Conservation (phyloP, 64 coral and sea anemone species). For the Catalaphyllia jardinei region DNA sequence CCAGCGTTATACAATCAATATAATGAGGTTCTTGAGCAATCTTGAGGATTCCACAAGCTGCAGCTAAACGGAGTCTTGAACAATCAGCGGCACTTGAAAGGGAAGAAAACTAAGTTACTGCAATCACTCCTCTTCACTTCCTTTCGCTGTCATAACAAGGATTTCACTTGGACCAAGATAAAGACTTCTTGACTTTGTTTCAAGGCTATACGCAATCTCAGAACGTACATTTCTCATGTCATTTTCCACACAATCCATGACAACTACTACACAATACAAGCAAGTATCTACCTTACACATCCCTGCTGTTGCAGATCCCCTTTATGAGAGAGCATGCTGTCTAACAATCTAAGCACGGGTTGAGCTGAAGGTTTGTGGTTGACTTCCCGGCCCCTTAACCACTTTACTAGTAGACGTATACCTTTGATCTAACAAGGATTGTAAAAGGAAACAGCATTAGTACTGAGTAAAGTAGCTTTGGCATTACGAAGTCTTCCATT, state of each 20-base stretch:
- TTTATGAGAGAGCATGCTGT: slow-evolving; percentile 35
- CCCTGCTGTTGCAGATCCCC: slow-evolving; percentile 69
- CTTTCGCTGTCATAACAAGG: no score
- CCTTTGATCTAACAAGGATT: slow-evolving; percentile 50
- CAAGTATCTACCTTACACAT: slow-evolving; percentile 47
- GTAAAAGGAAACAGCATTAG: background rate
- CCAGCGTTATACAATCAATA: slow-evolving; percentile 54
- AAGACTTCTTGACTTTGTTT: no score
- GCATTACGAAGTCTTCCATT: no score
- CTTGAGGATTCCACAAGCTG: slow-evolving; percentile 71
- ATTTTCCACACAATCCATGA: background rate
- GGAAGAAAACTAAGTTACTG: background rate
- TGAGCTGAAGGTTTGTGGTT: slow-evolving; percentile 53
- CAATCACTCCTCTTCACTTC: no score
- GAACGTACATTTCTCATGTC: no score
- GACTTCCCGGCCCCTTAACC: slow-evolving; percentile 45
- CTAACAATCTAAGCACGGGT: slow-evolving; percentile 60
- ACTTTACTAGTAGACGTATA: slow-evolving; percentile 59
- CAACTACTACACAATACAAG: background rate
- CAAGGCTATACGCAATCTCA: no score
- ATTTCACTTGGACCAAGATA: no score
- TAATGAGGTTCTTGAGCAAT: slow-evolving; percentile 65
- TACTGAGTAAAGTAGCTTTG: no score
- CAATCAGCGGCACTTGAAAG: slow-evolving; percentile 50
- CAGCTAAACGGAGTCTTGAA: slow-evolving; percentile 64